Evolutionary conservation across 2,888 invertebrate species (phyloP), one percentile per base, ranked within the genome.

Genomic region (Melieria crassipennis): DNA sequence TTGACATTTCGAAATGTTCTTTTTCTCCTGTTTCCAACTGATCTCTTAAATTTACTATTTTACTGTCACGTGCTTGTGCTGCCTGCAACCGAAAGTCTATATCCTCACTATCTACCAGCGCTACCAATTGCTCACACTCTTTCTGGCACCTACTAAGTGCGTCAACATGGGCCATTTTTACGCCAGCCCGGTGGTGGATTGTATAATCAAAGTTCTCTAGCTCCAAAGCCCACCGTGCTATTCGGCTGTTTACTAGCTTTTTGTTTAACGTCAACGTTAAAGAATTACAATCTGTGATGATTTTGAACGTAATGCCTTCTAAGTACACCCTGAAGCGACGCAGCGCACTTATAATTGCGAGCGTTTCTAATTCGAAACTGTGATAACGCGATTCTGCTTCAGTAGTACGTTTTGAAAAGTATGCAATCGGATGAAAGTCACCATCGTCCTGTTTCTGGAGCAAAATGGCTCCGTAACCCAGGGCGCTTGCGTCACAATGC

Each of bases 401-500:
- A 9, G 50, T 10, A 57, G 57, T n/a, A 13, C 61, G 43, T 16
- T 46, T 62, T 16, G 69, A 69, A 30, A 66, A 66, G 10, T 65
- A 61, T 10, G 65, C 43, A 10, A 69, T 13, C 30, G 72, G 63
- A 30, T 65, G 69, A 5, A 65, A 72, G n/a, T 13, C 57, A 11
- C 65, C 65, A 42, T 70, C 70, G 4, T 42, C 11, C 10, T 68
- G 67, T 1, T 55, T 65, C n/a, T 72, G 72, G 9, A 74, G 13
- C 5, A 74, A 42, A 9, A 72, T 67, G 4, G 71, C 64, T 3
- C 71, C 73, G 45, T 71, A 75, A 0, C 72, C 70, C 1, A 50
- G 13, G 7, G 65, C 52, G 45, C 73, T 73, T 16, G 75, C 73
- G 13, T 73, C 71, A 58, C 72, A 73, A 60, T 75, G 73, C 9